These are phyloP conservation scores for western clawed frog (Xenopus tropicalis) DNA, from an alignment of 2,113 vertebrate genomes.

Conservation along the genomic window DNA sequence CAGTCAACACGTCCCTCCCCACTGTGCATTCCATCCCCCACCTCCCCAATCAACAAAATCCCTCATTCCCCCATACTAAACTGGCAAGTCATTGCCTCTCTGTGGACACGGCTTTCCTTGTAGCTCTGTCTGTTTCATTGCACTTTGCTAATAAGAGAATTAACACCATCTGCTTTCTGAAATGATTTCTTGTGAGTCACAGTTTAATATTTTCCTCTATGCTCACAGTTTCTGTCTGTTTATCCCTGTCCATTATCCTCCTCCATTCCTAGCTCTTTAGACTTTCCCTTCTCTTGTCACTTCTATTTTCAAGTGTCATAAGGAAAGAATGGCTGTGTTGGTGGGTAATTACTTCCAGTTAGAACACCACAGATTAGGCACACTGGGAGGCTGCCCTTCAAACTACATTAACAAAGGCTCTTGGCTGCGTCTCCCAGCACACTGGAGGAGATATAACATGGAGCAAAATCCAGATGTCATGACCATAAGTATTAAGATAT, in stretches of 20 bases:
- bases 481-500: too few species aligned
- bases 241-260: constrained; percentile 35
- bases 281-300: constrained; percentile 22
- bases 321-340: constrained; percentile 23
- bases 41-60: too few species aligned
- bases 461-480: too few species aligned
- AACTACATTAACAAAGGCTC: background rate
- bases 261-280: constrained; percentile 6
- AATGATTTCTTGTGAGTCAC: constrained; percentile 15
- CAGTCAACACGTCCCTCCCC: too few species aligned
- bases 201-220: constrained; percentile 22
- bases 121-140: background rate
- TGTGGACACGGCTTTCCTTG: too few species aligned
- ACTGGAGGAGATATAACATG: background rate
- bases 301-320: constrained; percentile 31
- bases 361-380: constrained; percentile 15
- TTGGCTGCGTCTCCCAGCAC: background rate
- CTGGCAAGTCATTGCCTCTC: too few species aligned
- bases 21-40: too few species aligned
- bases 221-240: constrained; percentile 14
- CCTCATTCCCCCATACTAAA: too few species aligned
- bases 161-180: constrained; percentile 19
- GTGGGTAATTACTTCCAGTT: constrained; percentile 34
- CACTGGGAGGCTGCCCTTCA: constrained; percentile 2
- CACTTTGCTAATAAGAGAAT: background rate